Conservation (phyloP, 2,797 vertebrate genomes). For the Esox lucius region DNA sequence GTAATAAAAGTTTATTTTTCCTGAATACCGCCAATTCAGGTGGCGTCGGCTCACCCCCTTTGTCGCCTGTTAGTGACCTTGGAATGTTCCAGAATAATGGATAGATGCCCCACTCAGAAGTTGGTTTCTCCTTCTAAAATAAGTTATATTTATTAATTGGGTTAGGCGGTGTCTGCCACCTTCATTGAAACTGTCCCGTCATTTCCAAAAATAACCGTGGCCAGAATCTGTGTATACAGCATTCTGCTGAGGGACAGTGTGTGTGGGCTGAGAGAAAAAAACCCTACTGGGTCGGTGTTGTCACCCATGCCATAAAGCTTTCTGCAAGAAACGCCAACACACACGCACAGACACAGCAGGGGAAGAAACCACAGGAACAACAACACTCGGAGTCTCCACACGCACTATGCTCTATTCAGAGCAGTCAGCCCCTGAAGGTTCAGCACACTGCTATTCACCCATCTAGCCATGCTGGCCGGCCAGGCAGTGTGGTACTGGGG, state of each 20-base stretch:
- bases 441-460: slow-evolving; percentile 22
- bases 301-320: slow-evolving; percentile 41
- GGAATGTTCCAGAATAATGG: slow-evolving; percentile 16
- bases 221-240: slow-evolving; percentile 55
- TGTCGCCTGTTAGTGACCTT: slow-evolving; percentile 48
- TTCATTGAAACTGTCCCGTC: slow-evolving; percentile 26
- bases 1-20: slow-evolving; percentile 23
- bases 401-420: slow-evolving; percentile 21
- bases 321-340: slow-evolving; percentile 27
- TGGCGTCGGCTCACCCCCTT: slow-evolving; percentile 37
- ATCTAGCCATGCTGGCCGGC: slow-evolving; percentile 29
- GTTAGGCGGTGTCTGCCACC: slow-evolving; percentile 45
- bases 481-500: slow-evolving; percentile 4
- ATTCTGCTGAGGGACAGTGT: slow-evolving; percentile 59
- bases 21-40: slow-evolving; percentile 38
- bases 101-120: slow-evolving; percentile 21
- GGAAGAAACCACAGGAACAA: slow-evolving; percentile 17
- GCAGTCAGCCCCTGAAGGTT: slow-evolving; percentile 23
- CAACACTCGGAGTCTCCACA: slow-evolving; percentile 2
- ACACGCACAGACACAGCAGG: slow-evolving; percentile 8
- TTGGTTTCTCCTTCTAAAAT: slow-evolving; percentile 59
- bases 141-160: slow-evolving; percentile 62
- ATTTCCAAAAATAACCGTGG: slow-evolving; percentile 48
- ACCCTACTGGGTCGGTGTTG: slow-evolving; percentile 35
- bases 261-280: slow-evolving; percentile 14